These are phyloP conservation scores for Thamnophis elegans DNA, from an alignment of 2,797 vertebrate genomes.

Conservation along the genomic window DNA sequence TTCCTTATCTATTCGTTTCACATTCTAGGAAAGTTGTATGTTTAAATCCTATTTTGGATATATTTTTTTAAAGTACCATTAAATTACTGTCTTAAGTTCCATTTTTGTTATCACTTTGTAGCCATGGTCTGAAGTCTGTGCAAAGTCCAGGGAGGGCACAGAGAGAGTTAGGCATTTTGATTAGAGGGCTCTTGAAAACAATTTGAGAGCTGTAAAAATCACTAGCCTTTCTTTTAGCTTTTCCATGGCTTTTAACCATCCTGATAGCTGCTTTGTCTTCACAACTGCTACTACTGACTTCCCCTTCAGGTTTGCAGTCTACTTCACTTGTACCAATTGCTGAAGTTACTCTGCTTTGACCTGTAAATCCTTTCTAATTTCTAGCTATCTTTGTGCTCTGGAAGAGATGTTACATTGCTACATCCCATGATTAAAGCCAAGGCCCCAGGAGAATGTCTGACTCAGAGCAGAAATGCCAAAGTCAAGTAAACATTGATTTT, in stretches of 20 bases:
- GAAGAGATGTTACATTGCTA: slow-evolving; percentile 50
- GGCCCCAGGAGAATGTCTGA: slow-evolving; percentile 49
- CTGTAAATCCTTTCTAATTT: slow-evolving; percentile 65
- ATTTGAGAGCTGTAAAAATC: slow-evolving; percentile 56
- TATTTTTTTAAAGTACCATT: slow-evolving; percentile 37
- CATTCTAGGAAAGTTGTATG: background rate
- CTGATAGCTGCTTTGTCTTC: slow-evolving; percentile 49
- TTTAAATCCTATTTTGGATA: slow-evolving; percentile 31
- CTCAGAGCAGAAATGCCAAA: slow-evolving; percentile 52
- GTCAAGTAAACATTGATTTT: slow-evolving; percentile 68
- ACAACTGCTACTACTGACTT: slow-evolving; percentile 43
- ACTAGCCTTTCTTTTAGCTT: slow-evolving; percentile 40
- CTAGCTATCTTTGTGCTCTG: slow-evolving; percentile 52
- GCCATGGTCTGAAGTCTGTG: slow-evolving; percentile 10
- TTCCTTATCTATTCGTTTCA: slow-evolving; percentile 42
- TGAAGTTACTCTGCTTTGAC: slow-evolving; percentile 54
- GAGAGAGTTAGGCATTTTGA: slow-evolving; percentile 43
- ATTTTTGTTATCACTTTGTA: slow-evolving; percentile 47
- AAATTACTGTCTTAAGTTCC: slow-evolving; percentile 35
- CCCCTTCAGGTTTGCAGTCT: slow-evolving; percentile 41
- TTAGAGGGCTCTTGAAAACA: slow-evolving; percentile 54
- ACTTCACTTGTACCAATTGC: slow-evolving; percentile 42
- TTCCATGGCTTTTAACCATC: slow-evolving; percentile 57
- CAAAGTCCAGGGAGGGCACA: slow-evolving; percentile 35
- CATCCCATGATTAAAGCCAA: slow-evolving; percentile 45